phyloP scores from a whole-genome alignment of 1,140 invertebrate species.

The Formica selysi region DNA sequence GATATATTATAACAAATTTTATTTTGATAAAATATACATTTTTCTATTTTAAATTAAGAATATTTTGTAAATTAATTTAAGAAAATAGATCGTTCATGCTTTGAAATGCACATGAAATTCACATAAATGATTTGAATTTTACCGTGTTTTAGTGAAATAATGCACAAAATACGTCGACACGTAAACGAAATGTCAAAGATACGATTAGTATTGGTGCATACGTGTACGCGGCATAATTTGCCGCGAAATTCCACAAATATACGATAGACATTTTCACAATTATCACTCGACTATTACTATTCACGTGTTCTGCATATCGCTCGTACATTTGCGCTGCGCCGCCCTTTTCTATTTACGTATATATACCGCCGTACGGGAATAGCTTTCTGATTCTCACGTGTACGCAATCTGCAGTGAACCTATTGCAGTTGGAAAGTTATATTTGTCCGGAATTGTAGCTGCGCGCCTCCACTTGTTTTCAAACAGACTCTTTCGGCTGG shows the following conservation, averaged over 20 bases:
- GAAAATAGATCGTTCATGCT: too few relatives aligned
- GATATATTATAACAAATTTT: too few relatives aligned
- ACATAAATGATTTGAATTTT: not conserved
- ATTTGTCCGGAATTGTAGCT: slow-evolving; percentile 56
- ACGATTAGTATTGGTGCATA: slow-evolving; percentile 20
- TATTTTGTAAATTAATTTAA: too few relatives aligned
- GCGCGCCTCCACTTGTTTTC: slow-evolving; percentile 32
- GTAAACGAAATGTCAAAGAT: slow-evolving; percentile 20
- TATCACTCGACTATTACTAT: slow-evolving; percentile 29
- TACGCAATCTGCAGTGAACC: slow-evolving; percentile 59
- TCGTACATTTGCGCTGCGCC: slow-evolving; percentile 25
- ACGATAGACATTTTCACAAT: slow-evolving; percentile 56
- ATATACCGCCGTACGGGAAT: slow-evolving; percentile 49
- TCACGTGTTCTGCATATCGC: slow-evolving; percentile 34
- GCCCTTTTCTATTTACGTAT: slow-evolving; percentile 57
- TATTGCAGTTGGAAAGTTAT: slow-evolving; percentile 63
- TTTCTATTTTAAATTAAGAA: too few relatives aligned
- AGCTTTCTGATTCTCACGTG: slow-evolving; percentile 61
- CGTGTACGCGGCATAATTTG: slow-evolving; percentile 5
- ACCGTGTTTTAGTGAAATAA: not conserved
- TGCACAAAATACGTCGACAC: not conserved
- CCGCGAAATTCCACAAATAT: slow-evolving; percentile 40
- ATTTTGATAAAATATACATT: too few relatives aligned
- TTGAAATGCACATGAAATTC: not conserved
- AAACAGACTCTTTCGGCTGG: slow-evolving; percentile 24